Evolutionary conservation across 2,113 vertebrate species (phyloP).

Genomic region (Trochalopteron elliotii): DNA sequence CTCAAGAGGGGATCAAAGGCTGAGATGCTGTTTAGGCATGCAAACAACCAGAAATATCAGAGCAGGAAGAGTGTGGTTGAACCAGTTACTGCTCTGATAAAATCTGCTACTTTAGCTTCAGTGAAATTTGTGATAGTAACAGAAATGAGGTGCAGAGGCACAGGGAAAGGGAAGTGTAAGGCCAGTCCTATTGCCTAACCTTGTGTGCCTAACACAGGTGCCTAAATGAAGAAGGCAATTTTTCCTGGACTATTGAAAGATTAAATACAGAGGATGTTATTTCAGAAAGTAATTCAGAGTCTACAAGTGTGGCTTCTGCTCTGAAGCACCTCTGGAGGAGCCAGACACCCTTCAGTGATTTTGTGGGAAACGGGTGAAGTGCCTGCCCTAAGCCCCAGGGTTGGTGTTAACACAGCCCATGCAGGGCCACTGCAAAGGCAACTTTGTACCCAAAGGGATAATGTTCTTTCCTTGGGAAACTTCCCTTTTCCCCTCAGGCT

Average conservation of each 20-base stretch:
- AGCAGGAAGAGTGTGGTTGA: conserved; percentile 30
- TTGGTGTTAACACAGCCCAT: neutral
- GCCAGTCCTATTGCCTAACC: neutral
- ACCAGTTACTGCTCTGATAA: conserved; percentile 7
- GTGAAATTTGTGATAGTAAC: neutral
- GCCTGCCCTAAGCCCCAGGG: neutral
- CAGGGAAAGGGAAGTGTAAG: neutral
- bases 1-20: neutral
- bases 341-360: neutral
- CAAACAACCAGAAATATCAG: neutral
- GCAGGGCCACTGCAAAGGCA: neutral
- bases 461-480: neutral
- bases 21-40: neutral
- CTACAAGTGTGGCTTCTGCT: neutral
- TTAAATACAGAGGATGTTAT: neutral
- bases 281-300: neutral
- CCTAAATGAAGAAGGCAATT: neutral
- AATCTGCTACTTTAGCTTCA: neutral
- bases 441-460: neutral
- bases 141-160: neutral
- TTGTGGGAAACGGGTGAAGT: neutral
- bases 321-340: neutral
- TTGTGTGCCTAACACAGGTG: neutral
- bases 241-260: neutral
- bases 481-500: neutral